Evolutionary conservation across 2,113 vertebrate genomes (phyloP).

Genomic region (Crotophaga sulcirostris): DNA sequence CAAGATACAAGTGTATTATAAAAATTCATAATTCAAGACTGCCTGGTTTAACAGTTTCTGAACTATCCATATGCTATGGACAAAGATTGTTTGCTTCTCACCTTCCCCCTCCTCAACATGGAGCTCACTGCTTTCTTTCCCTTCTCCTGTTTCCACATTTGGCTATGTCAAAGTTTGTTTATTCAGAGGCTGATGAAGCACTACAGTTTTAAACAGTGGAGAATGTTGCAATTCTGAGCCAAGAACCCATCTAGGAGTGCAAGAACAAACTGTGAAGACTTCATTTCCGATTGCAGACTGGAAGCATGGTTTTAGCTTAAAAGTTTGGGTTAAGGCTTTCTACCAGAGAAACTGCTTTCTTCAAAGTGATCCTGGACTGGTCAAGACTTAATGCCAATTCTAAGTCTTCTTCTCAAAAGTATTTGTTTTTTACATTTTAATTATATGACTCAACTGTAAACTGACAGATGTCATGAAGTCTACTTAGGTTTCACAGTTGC

Average conservation of each 20-base stretch:
- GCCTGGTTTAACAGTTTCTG: neutral
- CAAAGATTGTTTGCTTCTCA: neutral
- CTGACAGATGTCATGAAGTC: neutral
- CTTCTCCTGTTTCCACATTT: constrained; percentile 26
- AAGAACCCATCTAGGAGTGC: neutral
- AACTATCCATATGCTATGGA: neutral
- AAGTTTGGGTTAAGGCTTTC: neutral
- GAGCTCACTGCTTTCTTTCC: neutral
- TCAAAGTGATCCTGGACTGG: neutral
- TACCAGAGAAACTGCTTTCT: neutral
- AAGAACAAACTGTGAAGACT: neutral
- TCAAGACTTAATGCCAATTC: neutral
- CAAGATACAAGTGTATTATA: neutral
- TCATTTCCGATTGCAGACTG: neutral
- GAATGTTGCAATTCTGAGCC: neutral
- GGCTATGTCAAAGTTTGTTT: neutral
- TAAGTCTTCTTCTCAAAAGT: neutral
- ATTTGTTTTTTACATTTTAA: neutral
- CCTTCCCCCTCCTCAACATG: neutral
- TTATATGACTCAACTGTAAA: neutral
- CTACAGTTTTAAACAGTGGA: neutral
- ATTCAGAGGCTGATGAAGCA: constrained; percentile 1
- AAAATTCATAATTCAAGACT: neutral
- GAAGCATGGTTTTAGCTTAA: neutral
- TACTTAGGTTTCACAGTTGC: neutral